Evolutionary conservation across 2,113 vertebrate species (phyloP).

Genomic region (Chamaetylas fuelleborni): DNA sequence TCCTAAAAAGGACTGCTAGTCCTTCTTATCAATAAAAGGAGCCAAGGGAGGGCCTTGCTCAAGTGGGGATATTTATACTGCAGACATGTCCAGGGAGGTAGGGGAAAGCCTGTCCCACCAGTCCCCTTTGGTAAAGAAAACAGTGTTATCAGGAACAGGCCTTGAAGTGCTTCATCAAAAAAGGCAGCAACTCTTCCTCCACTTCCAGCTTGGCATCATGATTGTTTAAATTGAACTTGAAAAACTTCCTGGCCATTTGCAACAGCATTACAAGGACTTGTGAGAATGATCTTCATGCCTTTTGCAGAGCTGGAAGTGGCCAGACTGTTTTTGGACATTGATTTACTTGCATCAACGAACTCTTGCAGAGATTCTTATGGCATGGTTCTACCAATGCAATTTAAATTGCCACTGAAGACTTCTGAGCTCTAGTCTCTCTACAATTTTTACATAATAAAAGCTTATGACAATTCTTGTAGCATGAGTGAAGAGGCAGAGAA

Average conservation of each 20-base stretch:
- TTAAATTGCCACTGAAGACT: not conserved
- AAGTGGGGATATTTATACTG: not conserved
- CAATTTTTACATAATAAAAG: not conserved
- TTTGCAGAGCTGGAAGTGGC: not conserved
- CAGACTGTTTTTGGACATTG: not conserved
- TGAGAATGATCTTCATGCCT: fast-evolving
- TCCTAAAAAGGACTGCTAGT: not conserved
- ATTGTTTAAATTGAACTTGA: not conserved
- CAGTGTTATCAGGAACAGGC: not conserved
- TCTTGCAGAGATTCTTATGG: not conserved
- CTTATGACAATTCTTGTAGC: not conserved
- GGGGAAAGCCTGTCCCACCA: not conserved
- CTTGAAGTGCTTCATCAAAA: not conserved
- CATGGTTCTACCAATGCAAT: not conserved
- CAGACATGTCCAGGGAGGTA: not conserved
- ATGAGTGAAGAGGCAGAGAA: not conserved
- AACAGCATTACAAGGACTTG: not conserved
- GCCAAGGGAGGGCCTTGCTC: not conserved
- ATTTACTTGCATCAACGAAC: not conserved
- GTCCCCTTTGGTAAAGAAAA: not conserved
- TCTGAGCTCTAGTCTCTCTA: not conserved
- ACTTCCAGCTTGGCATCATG: not conserved
- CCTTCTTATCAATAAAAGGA: not conserved
- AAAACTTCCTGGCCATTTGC: not conserved
- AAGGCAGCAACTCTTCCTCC: not conserved